Evolutionary conservation across 37 sponge, comb jelly and placozoan species (phyloP).

Genomic region (Oscarella lobularis): DNA sequence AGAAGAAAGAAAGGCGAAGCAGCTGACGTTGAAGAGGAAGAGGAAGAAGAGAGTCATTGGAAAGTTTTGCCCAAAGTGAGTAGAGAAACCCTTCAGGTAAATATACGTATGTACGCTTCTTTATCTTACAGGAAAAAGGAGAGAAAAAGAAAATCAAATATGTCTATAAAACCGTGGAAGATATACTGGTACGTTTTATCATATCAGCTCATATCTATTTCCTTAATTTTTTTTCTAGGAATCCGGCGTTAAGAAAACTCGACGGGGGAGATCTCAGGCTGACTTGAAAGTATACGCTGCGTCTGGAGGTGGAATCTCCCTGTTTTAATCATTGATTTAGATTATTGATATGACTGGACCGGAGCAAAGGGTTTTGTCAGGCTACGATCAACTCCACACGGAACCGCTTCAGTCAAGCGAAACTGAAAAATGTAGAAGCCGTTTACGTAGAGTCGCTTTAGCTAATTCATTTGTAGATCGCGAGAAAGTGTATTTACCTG

Average conservation of each 20-base stretch:
- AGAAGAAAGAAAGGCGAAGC: too few species aligned
- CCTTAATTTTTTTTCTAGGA: background rate
- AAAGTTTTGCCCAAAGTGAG: constrained; percentile 24
- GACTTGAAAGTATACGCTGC: background rate
- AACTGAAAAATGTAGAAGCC: background rate
- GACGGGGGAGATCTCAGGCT: background rate
- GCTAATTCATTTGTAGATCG: constrained; percentile 3
- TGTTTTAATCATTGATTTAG: constrained; percentile 12
- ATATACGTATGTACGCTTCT: background rate
- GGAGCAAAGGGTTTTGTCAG: constrained; percentile 48
- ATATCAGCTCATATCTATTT: background rate
- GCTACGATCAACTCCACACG: constrained; percentile 68
- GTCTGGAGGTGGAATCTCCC: background rate
- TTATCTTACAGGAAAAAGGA: background rate
- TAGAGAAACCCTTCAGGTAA: background rate
- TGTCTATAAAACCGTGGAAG: constrained; percentile 71
- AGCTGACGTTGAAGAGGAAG: constrained; percentile 39
- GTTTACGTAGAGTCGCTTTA: too few species aligned
- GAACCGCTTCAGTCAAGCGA: constrained; percentile 11
- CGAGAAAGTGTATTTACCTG: constrained; percentile 41
- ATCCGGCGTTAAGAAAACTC: background rate
- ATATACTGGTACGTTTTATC: constrained; percentile 30
- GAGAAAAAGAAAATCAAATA: constrained; percentile 60
- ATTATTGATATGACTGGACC: constrained; percentile 96
- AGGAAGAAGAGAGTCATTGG: constrained; percentile 49